These are phyloP conservation scores for Columba livia DNA, from an alignment of 2,113 vertebrate genomes.

Conservation along the genomic window DNA sequence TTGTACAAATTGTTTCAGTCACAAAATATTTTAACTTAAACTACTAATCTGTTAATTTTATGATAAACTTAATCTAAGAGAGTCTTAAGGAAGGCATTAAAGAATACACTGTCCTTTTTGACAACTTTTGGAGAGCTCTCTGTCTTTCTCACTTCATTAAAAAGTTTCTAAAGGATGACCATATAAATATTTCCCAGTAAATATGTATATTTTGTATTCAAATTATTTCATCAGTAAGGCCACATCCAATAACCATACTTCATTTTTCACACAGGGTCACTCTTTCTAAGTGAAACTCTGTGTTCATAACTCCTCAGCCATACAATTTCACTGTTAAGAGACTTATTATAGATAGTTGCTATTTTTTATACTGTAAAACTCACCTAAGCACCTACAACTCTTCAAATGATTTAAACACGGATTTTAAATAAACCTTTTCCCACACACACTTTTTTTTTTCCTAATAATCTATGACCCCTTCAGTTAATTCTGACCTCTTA, in stretches of 20 bases:
- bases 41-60: not conserved
- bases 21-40: not conserved
- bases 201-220: not conserved
- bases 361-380: not conserved
- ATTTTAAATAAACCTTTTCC: not conserved
- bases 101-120: not conserved
- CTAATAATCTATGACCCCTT: not conserved
- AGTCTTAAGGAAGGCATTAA: not conserved
- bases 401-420: not conserved
- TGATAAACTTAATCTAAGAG: not conserved
- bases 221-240: not conserved
- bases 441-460: not conserved
- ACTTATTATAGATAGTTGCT: not conserved
- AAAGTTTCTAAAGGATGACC: not conserved
- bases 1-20: not conserved
- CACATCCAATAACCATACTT: not conserved
- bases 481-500: not conserved
- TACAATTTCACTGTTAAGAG: not conserved
- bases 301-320: not conserved
- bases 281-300: not conserved
- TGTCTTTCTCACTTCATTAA: not conserved
- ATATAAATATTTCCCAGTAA: not conserved
- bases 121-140: not conserved
- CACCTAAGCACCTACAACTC: not conserved
- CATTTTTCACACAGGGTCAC: not conserved